Evolutionary conservation across 2,888 invertebrate genomes (phyloP).

Genomic region (Schizaphis graminum): DNA sequence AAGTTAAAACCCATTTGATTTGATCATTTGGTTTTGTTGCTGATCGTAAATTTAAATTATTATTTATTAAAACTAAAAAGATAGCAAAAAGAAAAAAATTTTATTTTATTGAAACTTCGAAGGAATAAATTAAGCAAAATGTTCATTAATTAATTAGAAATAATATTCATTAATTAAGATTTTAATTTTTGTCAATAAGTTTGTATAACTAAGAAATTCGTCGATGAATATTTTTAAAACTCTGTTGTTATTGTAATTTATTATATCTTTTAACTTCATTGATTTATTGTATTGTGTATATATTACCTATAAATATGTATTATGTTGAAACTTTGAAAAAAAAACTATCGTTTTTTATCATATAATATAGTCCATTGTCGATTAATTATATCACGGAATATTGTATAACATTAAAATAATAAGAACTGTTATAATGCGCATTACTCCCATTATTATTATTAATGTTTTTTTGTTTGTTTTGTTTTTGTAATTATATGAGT

Average conservation of each 20-base stretch:
- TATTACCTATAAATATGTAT: constrained; percentile 16
- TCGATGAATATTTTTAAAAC: constrained; percentile 10
- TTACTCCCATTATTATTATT: constrained; percentile 3
- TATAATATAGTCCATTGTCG: not conserved
- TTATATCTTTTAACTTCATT: constrained; percentile 1
- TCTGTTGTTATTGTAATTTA: constrained; percentile 14
- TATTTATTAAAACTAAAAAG: not conserved
- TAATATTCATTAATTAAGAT: constrained; percentile 23
- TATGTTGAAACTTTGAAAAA: not conserved
- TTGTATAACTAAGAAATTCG: constrained; percentile 2
- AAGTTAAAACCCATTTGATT: not conserved
- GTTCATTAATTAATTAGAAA: constrained; percentile 38
- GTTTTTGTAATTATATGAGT: not conserved
- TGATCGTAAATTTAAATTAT: not conserved
- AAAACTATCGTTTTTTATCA: not conserved
- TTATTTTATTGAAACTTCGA: not conserved
- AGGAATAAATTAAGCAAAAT: constrained; percentile 17
- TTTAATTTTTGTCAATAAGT: not conserved
- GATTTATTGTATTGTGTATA: not conserved
- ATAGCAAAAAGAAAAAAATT: not conserved
- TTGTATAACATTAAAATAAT: not conserved
- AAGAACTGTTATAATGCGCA: not conserved
- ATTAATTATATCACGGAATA: not conserved
- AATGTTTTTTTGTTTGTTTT: not conserved
- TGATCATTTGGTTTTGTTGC: not conserved